A percentile compares a stretch with the other conserved stretches of the same genome.
These are phyloP conservation scores for Zaprionus tsacasi DNA, from an alignment of 1,140 invertebrate species.

Conservation along the genomic window DNA sequence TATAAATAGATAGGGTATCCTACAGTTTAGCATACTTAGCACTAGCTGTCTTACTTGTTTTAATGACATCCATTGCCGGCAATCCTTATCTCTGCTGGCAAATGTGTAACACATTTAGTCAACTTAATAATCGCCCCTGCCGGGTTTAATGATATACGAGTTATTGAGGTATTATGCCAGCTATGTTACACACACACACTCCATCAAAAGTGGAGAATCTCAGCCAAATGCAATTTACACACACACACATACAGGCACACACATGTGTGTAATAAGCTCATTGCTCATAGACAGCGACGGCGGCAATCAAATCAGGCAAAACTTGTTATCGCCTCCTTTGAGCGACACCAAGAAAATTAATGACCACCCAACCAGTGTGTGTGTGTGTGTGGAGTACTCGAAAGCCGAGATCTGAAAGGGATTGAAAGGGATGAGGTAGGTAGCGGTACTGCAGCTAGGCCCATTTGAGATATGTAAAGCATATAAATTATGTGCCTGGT, in stretches of 20 bases:
- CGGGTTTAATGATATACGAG: constrained; percentile 1
- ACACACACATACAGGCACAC: constrained; percentile 12
- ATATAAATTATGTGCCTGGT: constrained; percentile 77
- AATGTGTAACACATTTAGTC: constrained; percentile 7
- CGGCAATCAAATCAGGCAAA: constrained; percentile 79
- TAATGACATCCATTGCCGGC: not conserved
- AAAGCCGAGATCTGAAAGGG: not conserved
- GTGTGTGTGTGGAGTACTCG: not conserved
- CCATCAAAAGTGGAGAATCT: constrained; percentile 35
- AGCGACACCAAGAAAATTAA: constrained; percentile 80
- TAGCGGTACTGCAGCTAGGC: constrained; percentile 21
- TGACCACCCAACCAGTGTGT: constrained; percentile 48
- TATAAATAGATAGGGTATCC: not conserved
- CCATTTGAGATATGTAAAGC: constrained; percentile 80
- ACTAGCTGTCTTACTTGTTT: not conserved
- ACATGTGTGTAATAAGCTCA: constrained; percentile 50
- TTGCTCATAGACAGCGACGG: constrained; percentile 59
- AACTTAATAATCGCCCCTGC: constrained; percentile 6
- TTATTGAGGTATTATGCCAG: constrained; percentile 7
- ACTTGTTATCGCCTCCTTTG: constrained; percentile 82
- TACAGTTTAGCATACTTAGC: not conserved
- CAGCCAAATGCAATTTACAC: constrained; percentile 39
- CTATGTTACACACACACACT: constrained; percentile 19
- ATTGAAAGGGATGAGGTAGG: not conserved
- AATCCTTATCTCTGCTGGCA: not conserved